Conservation (phyloP, 1,140 invertebrate genomes). For the Drosophila mojavensis region DNA sequence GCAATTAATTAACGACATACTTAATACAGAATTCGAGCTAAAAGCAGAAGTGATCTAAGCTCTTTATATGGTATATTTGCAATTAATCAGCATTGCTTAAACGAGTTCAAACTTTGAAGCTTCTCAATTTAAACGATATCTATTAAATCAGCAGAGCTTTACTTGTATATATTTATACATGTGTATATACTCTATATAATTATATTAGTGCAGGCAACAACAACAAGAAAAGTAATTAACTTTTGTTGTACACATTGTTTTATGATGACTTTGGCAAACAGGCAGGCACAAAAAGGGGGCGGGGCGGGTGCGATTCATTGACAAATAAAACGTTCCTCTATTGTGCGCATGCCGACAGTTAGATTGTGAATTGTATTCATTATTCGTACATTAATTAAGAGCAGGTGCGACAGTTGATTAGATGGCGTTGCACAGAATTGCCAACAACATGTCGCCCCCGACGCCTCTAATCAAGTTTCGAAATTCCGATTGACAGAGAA, state of each 20-base stretch:
- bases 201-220: neutral
- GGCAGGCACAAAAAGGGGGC: neutral
- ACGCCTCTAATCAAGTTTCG: neutral
- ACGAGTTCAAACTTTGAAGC: conserved; percentile 18
- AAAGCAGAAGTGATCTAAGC: conserved; percentile 6
- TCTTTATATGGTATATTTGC: neutral
- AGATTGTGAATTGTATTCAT: conserved; percentile 60
- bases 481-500: neutral
- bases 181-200: neutral
- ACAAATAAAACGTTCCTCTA: conserved; percentile 53
- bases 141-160: conserved; percentile 5
- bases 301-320: neutral
- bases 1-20: conserved; percentile 17
- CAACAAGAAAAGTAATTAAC: conserved; percentile 31
- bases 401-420: conserved; percentile 43
- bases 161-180: neutral
- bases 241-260: conserved; percentile 33
- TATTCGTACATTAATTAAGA: conserved; percentile 63
- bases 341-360: conserved; percentile 52
- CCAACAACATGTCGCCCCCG: conserved; percentile 28
- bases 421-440: neutral
- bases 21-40: neutral
- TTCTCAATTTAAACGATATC: conserved; percentile 2
- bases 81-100: conserved; percentile 5
- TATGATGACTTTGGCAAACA: neutral